Conservation (phyloP, 2,888 invertebrate species). For the Dynastes maya region DNA sequence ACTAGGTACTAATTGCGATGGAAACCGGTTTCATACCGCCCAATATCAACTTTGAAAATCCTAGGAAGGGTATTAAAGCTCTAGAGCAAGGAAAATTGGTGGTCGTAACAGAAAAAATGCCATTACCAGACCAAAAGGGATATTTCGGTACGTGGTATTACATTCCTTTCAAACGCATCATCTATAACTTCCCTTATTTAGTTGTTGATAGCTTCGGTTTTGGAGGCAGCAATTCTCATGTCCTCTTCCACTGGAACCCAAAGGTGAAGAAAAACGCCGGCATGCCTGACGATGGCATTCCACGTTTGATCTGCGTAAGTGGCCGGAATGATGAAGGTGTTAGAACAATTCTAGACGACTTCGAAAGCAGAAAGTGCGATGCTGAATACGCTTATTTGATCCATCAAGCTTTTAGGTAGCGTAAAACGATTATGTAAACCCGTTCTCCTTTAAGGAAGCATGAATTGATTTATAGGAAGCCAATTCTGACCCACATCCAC, state of each 20-base stretch:
- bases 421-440: neutral
- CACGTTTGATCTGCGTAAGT: constrained; percentile 81
- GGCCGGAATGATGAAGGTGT: constrained; percentile 86
- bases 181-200: neutral
- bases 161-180: neutral
- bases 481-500: neutral
- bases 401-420: constrained; percentile 54
- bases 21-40: constrained; percentile 87
- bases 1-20: constrained; percentile 79
- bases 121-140: constrained; percentile 78
- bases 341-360: constrained; percentile 75
- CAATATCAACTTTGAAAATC: constrained; percentile 82
- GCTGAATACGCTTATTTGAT: constrained; percentile 61
- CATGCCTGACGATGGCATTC: constrained; percentile 77
- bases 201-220: constrained; percentile 91
- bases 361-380: constrained; percentile 71
- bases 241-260: constrained; percentile 75
- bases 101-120: constrained; percentile 83
- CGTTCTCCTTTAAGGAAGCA: neutral
- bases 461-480: neutral
- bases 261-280: constrained; percentile 77
- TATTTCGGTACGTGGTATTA: constrained; percentile 75
- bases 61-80: constrained; percentile 73
- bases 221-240: constrained; percentile 89
- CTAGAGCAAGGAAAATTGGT: constrained; percentile 76